Evolutionary conservation across 2,113 vertebrate species (phyloP).

Genomic region (Microtus ochrogaster): DNA sequence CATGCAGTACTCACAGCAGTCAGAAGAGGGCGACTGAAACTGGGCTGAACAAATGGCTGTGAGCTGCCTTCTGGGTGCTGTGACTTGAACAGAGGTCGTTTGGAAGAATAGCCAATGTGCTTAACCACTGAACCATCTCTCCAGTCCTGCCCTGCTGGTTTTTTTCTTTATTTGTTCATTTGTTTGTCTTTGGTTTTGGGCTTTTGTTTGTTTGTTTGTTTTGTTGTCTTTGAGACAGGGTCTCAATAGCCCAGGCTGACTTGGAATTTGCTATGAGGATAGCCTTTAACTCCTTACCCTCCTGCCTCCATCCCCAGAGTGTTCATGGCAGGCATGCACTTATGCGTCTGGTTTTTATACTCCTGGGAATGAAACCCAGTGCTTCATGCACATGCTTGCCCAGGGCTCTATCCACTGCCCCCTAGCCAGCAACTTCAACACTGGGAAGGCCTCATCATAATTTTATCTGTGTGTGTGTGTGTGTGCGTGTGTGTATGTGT

Average conservation of each 20-base stretch:
- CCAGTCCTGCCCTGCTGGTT: not conserved
- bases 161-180: no score
- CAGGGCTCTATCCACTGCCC: not conserved
- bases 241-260: no score
- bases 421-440: not conserved
- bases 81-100: no score
- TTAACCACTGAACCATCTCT: no score
- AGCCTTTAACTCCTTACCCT: no score
- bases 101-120: not conserved
- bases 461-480: not conserved
- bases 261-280: no score
- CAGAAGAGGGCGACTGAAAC: not conserved
- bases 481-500: not conserved
- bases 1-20: not conserved
- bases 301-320: not conserved
- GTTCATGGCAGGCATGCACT: not conserved
- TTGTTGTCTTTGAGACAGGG: not conserved
- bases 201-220: not conserved
- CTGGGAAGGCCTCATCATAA: not conserved
- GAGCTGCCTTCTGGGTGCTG: not conserved
- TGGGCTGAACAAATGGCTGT: not conserved
- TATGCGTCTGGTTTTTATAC: no score
- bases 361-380: not conserved
- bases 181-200: no score
- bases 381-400: no score